Evolutionary conservation across 2,797 vertebrate species (phyloP), one percentile per base, ranked within the genome.

Genomic region (Sebastes dallii): DNA sequence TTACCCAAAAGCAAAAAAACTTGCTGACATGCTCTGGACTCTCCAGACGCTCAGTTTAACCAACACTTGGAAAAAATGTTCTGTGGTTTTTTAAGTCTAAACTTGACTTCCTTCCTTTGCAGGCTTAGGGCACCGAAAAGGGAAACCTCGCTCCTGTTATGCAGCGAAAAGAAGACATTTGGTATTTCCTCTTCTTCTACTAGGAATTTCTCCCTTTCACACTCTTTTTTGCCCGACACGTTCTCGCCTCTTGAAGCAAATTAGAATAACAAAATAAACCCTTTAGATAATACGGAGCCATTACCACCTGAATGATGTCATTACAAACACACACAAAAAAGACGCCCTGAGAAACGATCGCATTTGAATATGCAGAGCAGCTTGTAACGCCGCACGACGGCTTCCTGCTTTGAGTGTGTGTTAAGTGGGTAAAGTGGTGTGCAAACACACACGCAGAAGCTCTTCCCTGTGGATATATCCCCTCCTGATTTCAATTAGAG

Each of bases 31-130:
- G 74, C 67, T 74, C 60, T 20, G 39, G 39, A 42, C 77, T 66
- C 78, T 62, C 18, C 64, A 12, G 64, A 84, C 86, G 27, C 55
- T 66, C 29, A 0, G 56, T 58, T 84, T 78, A 88, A 85, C 76
- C 77, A 86, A 82, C 78, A 65, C 81, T 85, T 72, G 89, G 90
- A 91, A 93, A 83, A 42, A 69, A 58, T 77, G 69, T 80, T 56
- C 82, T 89, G 93, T 29, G 92, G 91, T 87, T 89, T 83, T 67
- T 67, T 32, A 30, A 69, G 84, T 85, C 84, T 91, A 88, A 92
- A 90, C 78, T 88, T 75, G 75, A 89, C 84, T 90, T 93, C 90
- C 89, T 77, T 93, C 90, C 89, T 77, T 18, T 50, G 69, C 46
- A 83, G 76, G 52, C 81, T 73, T 18, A 61, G 78, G 62, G 78